Evolutionary conservation across 2,888 invertebrate genomes (phyloP), one percentile per base, ranked within the genome.

Genomic region (Caenorhabditis sp.): DNA sequence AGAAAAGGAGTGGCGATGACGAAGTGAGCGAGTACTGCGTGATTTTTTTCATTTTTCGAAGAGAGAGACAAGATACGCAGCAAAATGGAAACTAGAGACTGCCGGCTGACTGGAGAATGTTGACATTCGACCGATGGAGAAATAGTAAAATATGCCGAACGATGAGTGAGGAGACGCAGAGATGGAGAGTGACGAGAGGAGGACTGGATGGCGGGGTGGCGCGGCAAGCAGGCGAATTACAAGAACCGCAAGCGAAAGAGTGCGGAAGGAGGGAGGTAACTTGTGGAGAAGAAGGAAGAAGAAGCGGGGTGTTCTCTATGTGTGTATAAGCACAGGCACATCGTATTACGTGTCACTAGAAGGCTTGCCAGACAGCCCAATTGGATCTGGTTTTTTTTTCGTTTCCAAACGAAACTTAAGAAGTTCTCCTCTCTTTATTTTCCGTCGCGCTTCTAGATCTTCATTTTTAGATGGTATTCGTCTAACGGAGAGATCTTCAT

Each of bases 301-400:
- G 47, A 61, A 51, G 50, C n/a, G 58, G 74, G 74, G 74, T 65
- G 76, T 76, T 76, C 76, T 67, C 47, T 20, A 53, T 60, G 74
- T 64, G 55, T 74, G 76, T 76, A 60, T 76, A 67, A 28, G 65
- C 71, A 72, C 37, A 32, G 35, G 22, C 40, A 44, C 65, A 51
- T 58, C 56, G 71, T 72, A 56, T 65, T 58, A 74, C 61, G 70
- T 70, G 74, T 56, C 68, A 55, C 60, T 60, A 13, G 22, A 15
- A 8, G 18, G 26, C 56, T 44, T 62, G 53, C 51, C 62, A n/a
- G n/a, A 47, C 61, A 28, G 37, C 68, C 65, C 76, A 67, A 67
- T 76, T 67, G 76, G 67, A 76, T 76, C 76, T 76, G 67, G 76
- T 76, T 76, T 76, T 76, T 76, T n/a, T n/a, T n/a, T n/a, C n/a